Conservation (phyloP, 2,888 invertebrate genomes). For the Drosophila aldrichi region DNA sequence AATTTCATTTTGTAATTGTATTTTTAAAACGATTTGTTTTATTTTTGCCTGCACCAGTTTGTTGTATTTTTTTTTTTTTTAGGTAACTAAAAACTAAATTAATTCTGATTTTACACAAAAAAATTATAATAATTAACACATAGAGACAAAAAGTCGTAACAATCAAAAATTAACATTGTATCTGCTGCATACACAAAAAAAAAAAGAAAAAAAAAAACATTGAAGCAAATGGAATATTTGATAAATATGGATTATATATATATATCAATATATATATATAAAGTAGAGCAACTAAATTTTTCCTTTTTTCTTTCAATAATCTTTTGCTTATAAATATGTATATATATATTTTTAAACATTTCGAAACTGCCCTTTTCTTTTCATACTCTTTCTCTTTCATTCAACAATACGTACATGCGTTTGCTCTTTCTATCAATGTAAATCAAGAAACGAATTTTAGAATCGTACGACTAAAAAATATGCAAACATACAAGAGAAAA, state of each 20-base stretch:
- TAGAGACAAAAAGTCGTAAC: conserved; percentile 52
- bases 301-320: conserved; percentile 10
- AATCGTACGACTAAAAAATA: conserved; percentile 58
- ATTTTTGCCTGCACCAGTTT: conserved; percentile 76
- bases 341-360: conserved; percentile 7
- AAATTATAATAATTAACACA: conserved; percentile 46
- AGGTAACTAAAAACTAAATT: conserved; percentile 49
- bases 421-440: conserved; percentile 20
- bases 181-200: conserved; percentile 59
- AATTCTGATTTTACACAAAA: conserved; percentile 38
- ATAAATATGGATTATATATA: conserved; percentile 16
- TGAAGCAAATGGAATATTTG: conserved; percentile 50
- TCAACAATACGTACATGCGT: conserved; percentile 41
- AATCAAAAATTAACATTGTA: conserved; percentile 64
- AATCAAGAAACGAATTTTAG: conserved; percentile 27
- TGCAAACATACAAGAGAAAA: conserved; percentile 55
- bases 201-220: conserved; percentile 45
- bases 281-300: conserved; percentile 11
- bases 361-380: not conserved
- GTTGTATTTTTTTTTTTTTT: conserved; percentile 20
- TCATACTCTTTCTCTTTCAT: not conserved
- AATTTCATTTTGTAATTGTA: conserved; percentile 26
- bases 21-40: conserved; percentile 27
- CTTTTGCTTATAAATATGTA: conserved; percentile 18
- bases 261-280: conserved; percentile 35